Percentiles rank a stretch among this genome's conserved stretches.
These are phyloP conservation scores for Tetragonula clypearis DNA, from an alignment of 1,140 invertebrate species.

Conservation along the genomic window DNA sequence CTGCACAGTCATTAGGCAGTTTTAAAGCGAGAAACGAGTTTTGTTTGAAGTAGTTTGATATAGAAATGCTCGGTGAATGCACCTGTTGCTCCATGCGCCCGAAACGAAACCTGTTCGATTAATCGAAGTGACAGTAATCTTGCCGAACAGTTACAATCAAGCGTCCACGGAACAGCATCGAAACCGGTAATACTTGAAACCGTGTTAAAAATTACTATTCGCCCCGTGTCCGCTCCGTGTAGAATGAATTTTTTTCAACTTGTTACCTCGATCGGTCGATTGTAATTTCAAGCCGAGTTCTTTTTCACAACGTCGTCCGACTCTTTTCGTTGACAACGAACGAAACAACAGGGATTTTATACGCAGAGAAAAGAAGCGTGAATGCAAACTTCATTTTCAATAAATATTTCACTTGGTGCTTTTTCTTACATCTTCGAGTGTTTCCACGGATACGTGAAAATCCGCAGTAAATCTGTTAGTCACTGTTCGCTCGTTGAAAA, in stretches of 20 bases:
- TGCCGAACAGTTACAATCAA: constrained; percentile 26
- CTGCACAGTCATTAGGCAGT: not conserved
- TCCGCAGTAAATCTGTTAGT: not conserved
- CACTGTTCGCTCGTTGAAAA: not conserved
- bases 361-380: too few species aligned
- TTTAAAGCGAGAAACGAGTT: constrained; percentile 19
- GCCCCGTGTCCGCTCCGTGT: not conserved
- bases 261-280: not conserved
- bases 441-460: too few species aligned
- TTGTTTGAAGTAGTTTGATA: constrained; percentile 21
- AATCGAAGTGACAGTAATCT: constrained; percentile 53
- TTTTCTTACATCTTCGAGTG: too few species aligned
- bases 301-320: not conserved
- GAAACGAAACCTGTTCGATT: constrained; percentile 49
- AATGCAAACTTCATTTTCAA: too few species aligned
- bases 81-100: constrained; percentile 45
- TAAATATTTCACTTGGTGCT: too few species aligned
- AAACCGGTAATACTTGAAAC: constrained; percentile 46
- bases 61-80: constrained; percentile 41
- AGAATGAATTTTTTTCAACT: constrained; percentile 6
- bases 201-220: constrained; percentile 30
- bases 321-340: not conserved
- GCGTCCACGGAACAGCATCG: not conserved
- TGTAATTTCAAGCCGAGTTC: not conserved
- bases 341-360: too few species aligned